Evolutionary conservation across 2,797 vertebrate genomes (phyloP), one percentile per base, ranked within the genome.

Genomic region (Halcyon leucocephala): DNA sequence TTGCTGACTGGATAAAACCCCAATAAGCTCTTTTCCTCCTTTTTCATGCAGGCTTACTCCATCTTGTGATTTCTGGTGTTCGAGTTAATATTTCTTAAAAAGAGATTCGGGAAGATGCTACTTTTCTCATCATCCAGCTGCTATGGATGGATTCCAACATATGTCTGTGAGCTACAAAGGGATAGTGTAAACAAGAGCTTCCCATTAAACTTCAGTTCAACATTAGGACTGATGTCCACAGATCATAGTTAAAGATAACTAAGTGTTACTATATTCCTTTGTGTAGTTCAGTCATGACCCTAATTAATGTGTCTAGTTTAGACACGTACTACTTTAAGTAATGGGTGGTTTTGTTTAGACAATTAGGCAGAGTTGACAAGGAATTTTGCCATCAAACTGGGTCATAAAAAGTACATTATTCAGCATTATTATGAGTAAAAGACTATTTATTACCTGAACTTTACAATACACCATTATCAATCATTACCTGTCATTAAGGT

Each of bases 401-500:
- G 97, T 97, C 98, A 98, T 98, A 98, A 98, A 98, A 98, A 98
- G 97, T 98, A 98, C 98, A 98, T 99, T 98, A 98, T 98, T 98
- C 98, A 97, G 97, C 97, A 98, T 98, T 98, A 98, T 98, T 98
- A 98, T 98, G 97, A 98, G 98, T 97, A 97, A 98, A 98, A 97
- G 97, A 97, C 97, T 98, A 97, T 98, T 98, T 99, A 98, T 98
- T 98, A 98, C 97, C 97, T 95, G 87, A 98, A 98, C 97, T 98
- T 98, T 98, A 98, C 97, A 98, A 98, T 98, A 98, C 94, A 94
- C 96, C 91, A 97, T 98, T 98, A 98, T 99, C 98, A 98, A 98
- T 98, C 98, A 98, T 98, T 98, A 99, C 98, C 97, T 98, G 98
- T 94, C 98, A 98, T 98, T 98, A 98, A 98, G 97, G 97, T 98